A percentile compares a stretch with the other conserved stretches of the same genome.
These are phyloP conservation scores for Galerucella nymphaeae DNA, from an alignment of 2,888 invertebrate species.

Conservation along the genomic window DNA sequence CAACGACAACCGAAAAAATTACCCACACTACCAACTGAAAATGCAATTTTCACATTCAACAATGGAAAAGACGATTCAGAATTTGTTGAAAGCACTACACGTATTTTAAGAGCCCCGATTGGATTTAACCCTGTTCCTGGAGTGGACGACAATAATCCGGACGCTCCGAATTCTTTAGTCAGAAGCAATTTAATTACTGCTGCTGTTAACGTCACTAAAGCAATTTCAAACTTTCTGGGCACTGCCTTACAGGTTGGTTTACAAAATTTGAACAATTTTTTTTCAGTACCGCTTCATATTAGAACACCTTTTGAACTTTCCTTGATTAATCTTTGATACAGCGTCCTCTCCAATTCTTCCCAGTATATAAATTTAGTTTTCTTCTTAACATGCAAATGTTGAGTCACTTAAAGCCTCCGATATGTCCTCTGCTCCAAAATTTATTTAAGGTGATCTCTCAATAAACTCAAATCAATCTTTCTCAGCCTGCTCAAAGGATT, in stretches of 20 bases:
- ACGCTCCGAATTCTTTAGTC: conserved; percentile 56
- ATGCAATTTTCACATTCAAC: conserved; percentile 45
- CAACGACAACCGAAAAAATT: conserved; percentile 47
- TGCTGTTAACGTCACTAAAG: conserved; percentile 81
- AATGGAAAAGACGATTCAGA: conserved; percentile 49
- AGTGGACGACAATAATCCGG: conserved; percentile 51
- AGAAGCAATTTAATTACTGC: conserved; percentile 73
- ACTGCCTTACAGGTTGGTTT: conserved; percentile 79
- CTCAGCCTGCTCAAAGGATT: no score
- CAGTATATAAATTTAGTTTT: no score
- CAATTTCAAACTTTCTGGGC: conserved; percentile 82
- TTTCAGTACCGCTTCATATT: no score
- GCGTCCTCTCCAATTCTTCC: no score
- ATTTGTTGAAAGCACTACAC: conserved; percentile 38
- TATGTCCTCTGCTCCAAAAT: no score
- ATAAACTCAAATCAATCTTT: no score
- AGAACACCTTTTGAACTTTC: no score
- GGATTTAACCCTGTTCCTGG: conserved; percentile 61
- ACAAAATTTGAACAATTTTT: not conserved
- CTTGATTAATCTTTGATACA: no score
- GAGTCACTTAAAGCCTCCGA: no score
- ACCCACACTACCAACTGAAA: conserved; percentile 37
- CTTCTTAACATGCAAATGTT: no score
- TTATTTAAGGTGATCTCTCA: no score
- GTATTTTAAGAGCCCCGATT: conserved; percentile 56